Percentiles rank a stretch among this genome's conserved stretches.
phyloP scores from a whole-genome alignment of 2,113 vertebrate genomes.

The Chiloscyllium plagiosum region DNA sequence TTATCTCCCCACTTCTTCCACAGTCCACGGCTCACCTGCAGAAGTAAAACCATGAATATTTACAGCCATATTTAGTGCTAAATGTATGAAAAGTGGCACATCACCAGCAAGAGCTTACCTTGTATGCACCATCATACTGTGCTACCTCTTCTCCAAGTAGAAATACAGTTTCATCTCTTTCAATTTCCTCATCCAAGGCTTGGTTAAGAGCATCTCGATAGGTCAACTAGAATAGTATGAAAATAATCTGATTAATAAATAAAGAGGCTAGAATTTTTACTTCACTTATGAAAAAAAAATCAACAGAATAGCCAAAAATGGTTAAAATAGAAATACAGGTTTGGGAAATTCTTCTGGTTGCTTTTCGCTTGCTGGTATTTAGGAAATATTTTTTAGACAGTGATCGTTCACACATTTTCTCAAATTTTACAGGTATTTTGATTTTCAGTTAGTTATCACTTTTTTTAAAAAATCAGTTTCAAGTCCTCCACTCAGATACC shows the following conservation, averaged over 20 bases:
- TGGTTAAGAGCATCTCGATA: slow-evolving; percentile 94
- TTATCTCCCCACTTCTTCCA: slow-evolving; percentile 99
- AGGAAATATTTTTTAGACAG: background rate
- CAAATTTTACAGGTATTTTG: background rate
- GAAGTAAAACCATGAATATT: slow-evolving; percentile 36
- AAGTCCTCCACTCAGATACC: background rate
- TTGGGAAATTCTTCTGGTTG: background rate
- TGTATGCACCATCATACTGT: slow-evolving; percentile 97
- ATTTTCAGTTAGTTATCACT: background rate
- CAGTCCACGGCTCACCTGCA: slow-evolving; percentile 85
- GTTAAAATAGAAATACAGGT: background rate
- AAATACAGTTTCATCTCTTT: slow-evolving; percentile 87
- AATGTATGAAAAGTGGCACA: background rate
- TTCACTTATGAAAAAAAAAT: background rate
- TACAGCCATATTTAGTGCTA: background rate
- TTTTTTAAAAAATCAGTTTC: background rate
- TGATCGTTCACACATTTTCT: background rate
- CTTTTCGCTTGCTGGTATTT: background rate
- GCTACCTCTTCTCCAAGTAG: slow-evolving; percentile 94
- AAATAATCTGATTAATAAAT: background rate
- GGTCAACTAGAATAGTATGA: slow-evolving; percentile 63
- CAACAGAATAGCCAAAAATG: background rate
- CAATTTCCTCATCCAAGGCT: slow-evolving; percentile 93
- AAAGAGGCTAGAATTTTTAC: background rate
- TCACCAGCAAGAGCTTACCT: slow-evolving; percentile 57